phyloP scores from a whole-genome alignment of 30 jellyfish, hydroid and myxozoan species.

The Turritopsis rubra region DNA sequence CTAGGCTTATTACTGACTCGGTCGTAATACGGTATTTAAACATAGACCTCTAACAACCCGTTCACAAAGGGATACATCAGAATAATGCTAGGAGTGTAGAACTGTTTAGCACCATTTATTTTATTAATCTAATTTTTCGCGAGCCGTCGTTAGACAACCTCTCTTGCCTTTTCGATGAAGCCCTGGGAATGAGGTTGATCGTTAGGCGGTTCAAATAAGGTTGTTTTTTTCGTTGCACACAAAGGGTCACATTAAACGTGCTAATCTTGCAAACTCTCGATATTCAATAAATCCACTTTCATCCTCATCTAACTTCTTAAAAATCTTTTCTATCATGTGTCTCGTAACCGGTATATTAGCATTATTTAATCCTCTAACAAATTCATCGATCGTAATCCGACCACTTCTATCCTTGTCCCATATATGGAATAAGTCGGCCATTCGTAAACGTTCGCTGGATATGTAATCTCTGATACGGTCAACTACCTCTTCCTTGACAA shows the following conservation, averaged over 20 bases:
- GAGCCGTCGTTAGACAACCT: too few relatives aligned
- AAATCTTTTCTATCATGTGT: conserved; percentile 45
- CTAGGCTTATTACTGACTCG: too few relatives aligned
- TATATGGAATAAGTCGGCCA: conserved; percentile 61
- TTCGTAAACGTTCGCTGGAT: conserved; percentile 48
- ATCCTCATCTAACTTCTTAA: conserved; percentile 44
- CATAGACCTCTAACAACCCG: too few relatives aligned
- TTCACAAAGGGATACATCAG: too few relatives aligned
- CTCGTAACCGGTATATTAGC: conserved; percentile 57
- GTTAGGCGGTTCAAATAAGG: too few relatives aligned
- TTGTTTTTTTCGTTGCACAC: too few relatives aligned
- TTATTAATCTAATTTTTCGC: too few relatives aligned
- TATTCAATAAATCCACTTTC: conserved; percentile 45
- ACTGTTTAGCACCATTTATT: too few relatives aligned
- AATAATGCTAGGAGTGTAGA: too few relatives aligned
- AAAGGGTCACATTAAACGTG: neutral
- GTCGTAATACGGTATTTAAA: too few relatives aligned
- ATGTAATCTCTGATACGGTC: conserved; percentile 46
- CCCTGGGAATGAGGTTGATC: too few relatives aligned
- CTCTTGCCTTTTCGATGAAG: too few relatives aligned
- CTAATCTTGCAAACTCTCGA: conserved; percentile 37
- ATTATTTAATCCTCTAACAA: conserved; percentile 42
- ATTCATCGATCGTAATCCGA: conserved; percentile 37
- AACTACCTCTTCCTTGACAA: conserved; percentile 45
- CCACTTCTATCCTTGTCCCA: conserved; percentile 71